These are phyloP conservation scores for Paralichthys olivaceus DNA, from an alignment of 2,113 vertebrate genomes.

Conservation along the genomic window DNA sequence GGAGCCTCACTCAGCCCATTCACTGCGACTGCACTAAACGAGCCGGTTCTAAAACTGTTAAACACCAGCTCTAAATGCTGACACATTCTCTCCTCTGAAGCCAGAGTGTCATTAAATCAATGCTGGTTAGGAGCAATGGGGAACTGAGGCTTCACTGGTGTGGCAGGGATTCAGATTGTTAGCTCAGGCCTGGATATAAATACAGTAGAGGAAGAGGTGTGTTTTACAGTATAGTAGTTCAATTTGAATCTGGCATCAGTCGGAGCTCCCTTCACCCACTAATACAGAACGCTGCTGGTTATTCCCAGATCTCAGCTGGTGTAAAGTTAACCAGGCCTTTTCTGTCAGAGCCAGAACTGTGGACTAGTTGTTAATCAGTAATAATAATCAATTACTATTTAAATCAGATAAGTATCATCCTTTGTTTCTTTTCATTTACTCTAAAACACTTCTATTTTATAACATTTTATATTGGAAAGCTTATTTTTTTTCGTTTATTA, in stretches of 20 bases:
- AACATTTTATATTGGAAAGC: too few species aligned
- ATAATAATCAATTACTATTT: too few species aligned
- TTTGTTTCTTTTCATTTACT: too few species aligned
- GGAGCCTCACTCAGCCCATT: slow-evolving; percentile 59
- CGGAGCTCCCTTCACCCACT: too few species aligned
- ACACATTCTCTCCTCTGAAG: slow-evolving; percentile 48
- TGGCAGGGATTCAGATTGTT: not conserved
- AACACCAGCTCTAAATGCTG: slow-evolving; percentile 63
- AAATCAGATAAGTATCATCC: too few species aligned
- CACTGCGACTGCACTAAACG: slow-evolving; percentile 69
- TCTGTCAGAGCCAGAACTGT: too few species aligned
- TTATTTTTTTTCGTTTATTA: too few species aligned
- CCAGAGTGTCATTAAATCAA: slow-evolving; percentile 61
- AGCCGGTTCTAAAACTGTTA: slow-evolving; percentile 67
- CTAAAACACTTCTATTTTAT: too few species aligned
- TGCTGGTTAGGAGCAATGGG: slow-evolving; percentile 44
- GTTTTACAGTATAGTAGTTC: not conserved
- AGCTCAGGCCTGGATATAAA: not conserved
- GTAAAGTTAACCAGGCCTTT: too few species aligned
- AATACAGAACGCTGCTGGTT: too few species aligned
- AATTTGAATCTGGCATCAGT: not conserved
- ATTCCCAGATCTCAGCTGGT: too few species aligned
- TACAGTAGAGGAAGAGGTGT: not conserved
- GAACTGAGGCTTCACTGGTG: slow-evolving; percentile 11
- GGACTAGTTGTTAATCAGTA: too few species aligned